Evolutionary conservation across 2,797 vertebrate species (phyloP), one percentile per base, ranked within the genome.

Genomic region (Oryzias sinensis): DNA sequence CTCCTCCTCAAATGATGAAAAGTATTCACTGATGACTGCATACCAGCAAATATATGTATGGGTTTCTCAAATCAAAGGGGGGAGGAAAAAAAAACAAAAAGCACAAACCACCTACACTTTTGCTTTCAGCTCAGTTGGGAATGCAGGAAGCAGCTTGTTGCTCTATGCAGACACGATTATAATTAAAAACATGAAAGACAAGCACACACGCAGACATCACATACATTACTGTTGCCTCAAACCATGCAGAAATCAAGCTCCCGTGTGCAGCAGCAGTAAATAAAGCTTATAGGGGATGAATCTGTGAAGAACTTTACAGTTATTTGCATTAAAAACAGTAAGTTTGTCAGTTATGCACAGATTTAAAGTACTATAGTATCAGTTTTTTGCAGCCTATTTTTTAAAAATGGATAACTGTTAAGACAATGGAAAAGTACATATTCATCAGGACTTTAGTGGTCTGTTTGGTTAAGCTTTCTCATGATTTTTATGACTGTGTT

Each of bases 111-210:
- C 74, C 81, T 72, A 83, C 77, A 77, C 74, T 53, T 53, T 79
- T 27, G 62, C 60, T 67, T 75, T 79, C 25, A 73, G 68, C 79
- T 62, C 81, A 49, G 71, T 14, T 14, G 76, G 68, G 46, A 68
- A 57, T 66, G 61, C 37, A 27, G 43, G 46, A 63, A 66, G 56
- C 29, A 66, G 67, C 74, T 70, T 56, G 64, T 59, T 45, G 70
- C 62, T 66, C 56, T 49, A 57, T 44, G 69, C 65, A 68, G 56
- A 62, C 64, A 33, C 62, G 77, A 75, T 46, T 72, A 80, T 83
- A 71, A 79, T 87, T 79, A 77, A 62, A 49, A 14, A 70, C 68
- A 81, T 83, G 66, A 81, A 82, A 76, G 55, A 73, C 51, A 25
- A 22, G 17, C n/a, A 45, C 33, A 70, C 11, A 46, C 47, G 54